These are phyloP conservation scores for Batillaria attramentaria DNA, from an alignment of 1,140 invertebrate species.

Conservation along the genomic window DNA sequence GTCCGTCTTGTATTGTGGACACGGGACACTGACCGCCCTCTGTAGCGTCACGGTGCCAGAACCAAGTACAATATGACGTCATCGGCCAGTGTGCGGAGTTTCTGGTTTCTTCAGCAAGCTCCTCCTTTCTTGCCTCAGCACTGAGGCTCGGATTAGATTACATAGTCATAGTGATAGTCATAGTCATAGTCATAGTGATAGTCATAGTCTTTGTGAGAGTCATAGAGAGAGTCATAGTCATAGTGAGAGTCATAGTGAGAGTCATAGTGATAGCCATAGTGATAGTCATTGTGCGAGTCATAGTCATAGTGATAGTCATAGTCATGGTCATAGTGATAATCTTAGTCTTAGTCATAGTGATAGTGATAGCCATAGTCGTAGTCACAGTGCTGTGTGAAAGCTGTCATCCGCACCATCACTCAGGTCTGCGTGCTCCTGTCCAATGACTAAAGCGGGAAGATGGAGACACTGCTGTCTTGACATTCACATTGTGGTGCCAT, in stretches of 20 bases:
- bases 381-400: not conserved
- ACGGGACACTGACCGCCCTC: no score
- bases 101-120: no score
- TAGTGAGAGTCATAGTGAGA: not conserved
- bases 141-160: no score
- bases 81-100: no score
- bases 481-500: not conserved
- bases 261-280: not conserved
- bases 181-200: not conserved
- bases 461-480: not conserved
- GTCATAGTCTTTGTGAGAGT: not conserved
- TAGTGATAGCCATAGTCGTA: not conserved
- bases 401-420: no score
- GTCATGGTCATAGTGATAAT: not conserved
- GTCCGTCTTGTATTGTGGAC: no score
- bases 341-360: not conserved
- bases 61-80: no score
- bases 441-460: not conserved
- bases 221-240: not conserved
- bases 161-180: not conserved
- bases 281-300: not conserved
- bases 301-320: not conserved
- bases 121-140: no score
- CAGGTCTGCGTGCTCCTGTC: no score
- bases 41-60: no score